A percentile compares a stretch with the other conserved stretches of the same genome.
These are phyloP conservation scores for Megaptera novaeangliae DNA, from an alignment of 2,113 vertebrate species.

Conservation along the genomic window DNA sequence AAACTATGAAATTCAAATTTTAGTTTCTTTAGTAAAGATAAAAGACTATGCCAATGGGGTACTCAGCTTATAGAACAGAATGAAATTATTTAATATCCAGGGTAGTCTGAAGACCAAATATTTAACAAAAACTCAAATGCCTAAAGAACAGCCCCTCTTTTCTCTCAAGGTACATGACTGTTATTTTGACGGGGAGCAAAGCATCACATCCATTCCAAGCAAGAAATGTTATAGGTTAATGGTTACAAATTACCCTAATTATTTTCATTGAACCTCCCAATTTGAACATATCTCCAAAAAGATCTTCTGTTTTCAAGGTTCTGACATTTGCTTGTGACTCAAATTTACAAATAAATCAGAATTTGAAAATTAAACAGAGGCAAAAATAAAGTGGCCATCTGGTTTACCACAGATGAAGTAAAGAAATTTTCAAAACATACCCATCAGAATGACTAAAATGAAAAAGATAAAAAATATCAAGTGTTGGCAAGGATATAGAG, in stretches of 20 bases:
- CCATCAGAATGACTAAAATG: background rate
- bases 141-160: background rate
- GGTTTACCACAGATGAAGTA: background rate
- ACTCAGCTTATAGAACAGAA: background rate
- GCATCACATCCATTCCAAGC: background rate
- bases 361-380: conserved; percentile 8
- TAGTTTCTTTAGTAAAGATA: background rate
- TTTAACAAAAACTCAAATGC: conserved; percentile 21
- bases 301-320: background rate
- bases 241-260: background rate
- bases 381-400: background rate
- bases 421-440: background rate
- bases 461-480: background rate
- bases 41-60: background rate
- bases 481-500: background rate
- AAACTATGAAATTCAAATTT: conserved; percentile 15
- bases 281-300: conserved; percentile 8
- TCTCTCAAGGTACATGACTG: background rate
- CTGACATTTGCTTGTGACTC: background rate
- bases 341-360: background rate
- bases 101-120: background rate
- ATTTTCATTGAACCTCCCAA: background rate
- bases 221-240: background rate
- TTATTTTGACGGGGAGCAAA: background rate
- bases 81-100: background rate